Evolutionary conservation across 2,113 vertebrate species (phyloP).

Genomic region (Peromyscus polionotus): DNA sequence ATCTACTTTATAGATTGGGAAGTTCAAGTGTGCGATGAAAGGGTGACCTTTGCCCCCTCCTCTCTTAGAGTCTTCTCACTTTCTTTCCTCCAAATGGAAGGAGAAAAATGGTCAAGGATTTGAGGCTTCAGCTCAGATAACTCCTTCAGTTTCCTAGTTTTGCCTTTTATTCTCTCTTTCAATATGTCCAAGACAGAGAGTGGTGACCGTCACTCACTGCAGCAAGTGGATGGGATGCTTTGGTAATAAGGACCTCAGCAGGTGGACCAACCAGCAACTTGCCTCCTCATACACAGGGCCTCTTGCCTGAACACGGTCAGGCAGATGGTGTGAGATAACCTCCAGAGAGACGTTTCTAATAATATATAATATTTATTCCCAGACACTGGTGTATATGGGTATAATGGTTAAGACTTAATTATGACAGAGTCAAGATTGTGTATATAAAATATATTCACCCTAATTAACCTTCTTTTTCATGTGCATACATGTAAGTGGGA

Average conservation of each 20-base stretch:
- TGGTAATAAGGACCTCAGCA: neutral
- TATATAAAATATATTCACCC: constrained; percentile 23
- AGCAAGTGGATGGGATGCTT: neutral
- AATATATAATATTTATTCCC: neutral
- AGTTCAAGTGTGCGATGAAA: neutral
- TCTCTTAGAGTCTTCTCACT: neutral
- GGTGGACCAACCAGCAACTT: neutral
- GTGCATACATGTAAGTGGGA: neutral
- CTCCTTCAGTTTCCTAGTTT: neutral
- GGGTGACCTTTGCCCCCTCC: neutral
- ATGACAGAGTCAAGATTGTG: neutral
- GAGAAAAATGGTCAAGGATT: constrained; percentile 10
- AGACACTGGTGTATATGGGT: neutral
- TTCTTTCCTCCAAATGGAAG: neutral
- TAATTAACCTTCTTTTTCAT: neutral
- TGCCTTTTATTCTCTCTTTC: neutral
- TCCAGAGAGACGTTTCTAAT: neutral
- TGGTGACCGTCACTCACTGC: neutral
- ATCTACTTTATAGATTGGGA: neutral
- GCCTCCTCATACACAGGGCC: neutral
- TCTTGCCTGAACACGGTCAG: neutral
- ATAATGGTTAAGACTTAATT: constrained; percentile 31
- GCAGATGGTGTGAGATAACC: neutral
- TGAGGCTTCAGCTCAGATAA: neutral
- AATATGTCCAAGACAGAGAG: neutral